A percentile compares a stretch with the other conserved stretches of the same genome.
These are phyloP conservation scores for Rhea pennata DNA, from an alignment of 2,113 vertebrate genomes.

Conservation along the genomic window DNA sequence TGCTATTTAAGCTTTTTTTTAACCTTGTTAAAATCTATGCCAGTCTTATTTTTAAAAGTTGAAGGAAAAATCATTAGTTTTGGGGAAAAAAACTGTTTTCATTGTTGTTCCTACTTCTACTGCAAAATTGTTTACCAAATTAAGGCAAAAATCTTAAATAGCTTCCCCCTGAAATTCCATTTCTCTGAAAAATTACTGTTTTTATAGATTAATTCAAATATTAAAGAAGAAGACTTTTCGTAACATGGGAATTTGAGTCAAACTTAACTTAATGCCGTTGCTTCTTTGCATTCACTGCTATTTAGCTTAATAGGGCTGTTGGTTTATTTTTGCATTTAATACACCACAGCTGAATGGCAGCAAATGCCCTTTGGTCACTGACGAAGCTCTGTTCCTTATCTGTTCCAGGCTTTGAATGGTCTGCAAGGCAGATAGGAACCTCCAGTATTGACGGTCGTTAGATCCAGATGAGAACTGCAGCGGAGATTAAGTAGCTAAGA, in stretches of 20 bases:
- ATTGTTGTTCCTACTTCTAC: neutral
- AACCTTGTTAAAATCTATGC: neutral
- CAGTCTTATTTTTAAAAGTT: slow-evolving; percentile 25
- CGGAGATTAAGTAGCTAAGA: neutral
- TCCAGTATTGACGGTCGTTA: neutral
- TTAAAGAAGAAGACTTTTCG: neutral
- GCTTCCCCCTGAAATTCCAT: neutral
- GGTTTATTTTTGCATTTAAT: neutral
- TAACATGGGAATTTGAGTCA: neutral
- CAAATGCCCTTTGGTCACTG: neutral
- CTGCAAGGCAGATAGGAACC: neutral
- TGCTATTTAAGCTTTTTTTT: neutral
- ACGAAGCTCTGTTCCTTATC: neutral
- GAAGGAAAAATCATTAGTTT: neutral
- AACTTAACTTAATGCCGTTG: neutral
- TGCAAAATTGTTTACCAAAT: neutral
- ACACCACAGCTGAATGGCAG: neutral
- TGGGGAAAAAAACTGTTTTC: neutral
- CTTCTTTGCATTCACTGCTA: neutral
- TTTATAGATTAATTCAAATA: neutral
- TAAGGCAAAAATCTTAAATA: rapidly evolving
- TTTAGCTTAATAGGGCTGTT: neutral
- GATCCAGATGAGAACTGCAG: neutral
- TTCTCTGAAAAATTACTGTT: neutral
- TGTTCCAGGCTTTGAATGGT: neutral